Base-by-base conservation (phyloP, 2,797 vertebrate genomes). In the Acestrorhynchus altus region DNA sequence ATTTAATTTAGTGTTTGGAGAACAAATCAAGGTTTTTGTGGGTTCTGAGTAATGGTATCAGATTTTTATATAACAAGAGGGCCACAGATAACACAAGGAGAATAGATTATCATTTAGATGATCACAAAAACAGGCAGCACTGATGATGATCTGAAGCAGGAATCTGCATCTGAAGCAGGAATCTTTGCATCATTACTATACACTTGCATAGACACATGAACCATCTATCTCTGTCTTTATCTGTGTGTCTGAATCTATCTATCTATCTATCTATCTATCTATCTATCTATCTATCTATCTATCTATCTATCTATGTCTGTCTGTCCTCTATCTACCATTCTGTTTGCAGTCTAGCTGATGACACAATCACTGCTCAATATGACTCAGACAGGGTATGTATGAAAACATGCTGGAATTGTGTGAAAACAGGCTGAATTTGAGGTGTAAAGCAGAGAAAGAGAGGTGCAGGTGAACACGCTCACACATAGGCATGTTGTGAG, bases 1-100 rank as follows among this genome's bases (percentile, higher is more conserved):
- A 8, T 77, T 11, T 77, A 35, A 6, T 35, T 35, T 35, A 2
- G 31, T 35, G 42, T 73, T 39, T 73, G 42, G 42, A 73, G 39
- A 78, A 54, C 26, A 69, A 20, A 46, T 26, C 39, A 70, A 73
- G 52, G 44, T 56, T 78, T 60, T 28, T 60, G 46, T 79, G 22
- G 56, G 56, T 73, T 24, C 52, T 57, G 42, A 68, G 4, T 57
- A 72, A 65, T 39, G 15, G 28, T 24, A 47, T 72, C 46, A 54
- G 12, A 5, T 44, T 31, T 22, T 15, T 20, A 20, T 4, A 47
- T 78, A 42, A 77, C 20, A 0, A 78, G 15, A 35, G 54, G 16
- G 20, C 12, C 42, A 22, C 22, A 49, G 65, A 57, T 52, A 39
- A 68, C 60, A 60, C 26, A 8, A 1, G 8, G 4, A 22, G 63